Evolutionary conservation across 2,113 vertebrate species (phyloP).

Genomic region (Cyanistes caeruleus): DNA sequence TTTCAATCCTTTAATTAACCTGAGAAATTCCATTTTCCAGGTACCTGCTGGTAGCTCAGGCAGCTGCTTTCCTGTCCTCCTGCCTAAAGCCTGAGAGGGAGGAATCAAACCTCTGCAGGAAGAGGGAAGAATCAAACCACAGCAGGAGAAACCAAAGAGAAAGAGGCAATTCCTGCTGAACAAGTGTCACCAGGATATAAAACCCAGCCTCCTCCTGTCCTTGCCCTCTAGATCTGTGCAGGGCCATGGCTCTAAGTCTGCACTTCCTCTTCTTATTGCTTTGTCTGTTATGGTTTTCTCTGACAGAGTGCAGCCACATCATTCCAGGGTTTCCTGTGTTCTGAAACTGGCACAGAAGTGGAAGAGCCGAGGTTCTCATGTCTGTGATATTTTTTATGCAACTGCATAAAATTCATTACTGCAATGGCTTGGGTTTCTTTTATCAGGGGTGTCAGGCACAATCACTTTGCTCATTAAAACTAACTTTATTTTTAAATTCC

Average conservation of each 20-base stretch:
- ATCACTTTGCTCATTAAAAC: background rate
- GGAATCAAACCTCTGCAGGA: background rate
- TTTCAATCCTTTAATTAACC: background rate
- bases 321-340: background rate
- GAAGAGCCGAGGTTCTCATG: background rate
- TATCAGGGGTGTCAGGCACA: background rate
- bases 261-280: background rate
- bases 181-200: background rate
- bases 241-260: background rate
- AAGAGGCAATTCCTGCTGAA: background rate
- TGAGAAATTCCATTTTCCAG: background rate
- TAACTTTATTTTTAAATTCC: background rate
- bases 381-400: background rate
- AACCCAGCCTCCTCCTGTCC: background rate
- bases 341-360: background rate
- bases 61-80: background rate
- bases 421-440: background rate
- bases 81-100: background rate
- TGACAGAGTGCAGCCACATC: background rate
- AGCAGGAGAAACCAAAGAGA: background rate
- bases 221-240: background rate
- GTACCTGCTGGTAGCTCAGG: background rate
- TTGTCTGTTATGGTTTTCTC: background rate
- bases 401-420: background rate
- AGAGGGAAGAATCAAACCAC: background rate